Percentiles rank a stretch among this genome's conserved stretches.
Conservation (phyloP, 2,113 vertebrate genomes). For the Catagonus wagneri region DNA sequence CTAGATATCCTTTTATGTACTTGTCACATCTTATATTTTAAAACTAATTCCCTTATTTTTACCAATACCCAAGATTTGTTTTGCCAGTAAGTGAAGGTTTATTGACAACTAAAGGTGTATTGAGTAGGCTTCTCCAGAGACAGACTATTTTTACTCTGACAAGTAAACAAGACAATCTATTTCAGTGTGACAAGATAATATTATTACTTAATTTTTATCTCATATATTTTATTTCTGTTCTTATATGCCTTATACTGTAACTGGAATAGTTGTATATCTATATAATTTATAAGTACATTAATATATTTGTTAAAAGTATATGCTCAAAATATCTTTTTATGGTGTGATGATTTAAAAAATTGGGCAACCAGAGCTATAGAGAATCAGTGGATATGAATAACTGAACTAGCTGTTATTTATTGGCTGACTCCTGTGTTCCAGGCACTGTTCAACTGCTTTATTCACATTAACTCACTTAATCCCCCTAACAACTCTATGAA, state of each 20-base stretch:
- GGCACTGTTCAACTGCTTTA: neutral
- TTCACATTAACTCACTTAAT: neutral
- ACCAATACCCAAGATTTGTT: neutral
- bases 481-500: neutral
- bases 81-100: neutral
- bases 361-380: neutral
- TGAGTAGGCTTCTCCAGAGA: neutral
- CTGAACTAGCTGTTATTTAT: neutral
- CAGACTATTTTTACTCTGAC: neutral
- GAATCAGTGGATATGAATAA: neutral
- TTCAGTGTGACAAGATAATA: constrained; percentile 22
- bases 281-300: neutral
- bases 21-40: neutral
- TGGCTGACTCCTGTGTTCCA: neutral
- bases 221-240: constrained; percentile 16
- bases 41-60: constrained; percentile 34
- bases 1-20: neutral
- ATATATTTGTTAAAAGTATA: neutral
- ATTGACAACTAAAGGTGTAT: neutral
- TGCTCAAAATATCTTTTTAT: constrained; percentile 50
- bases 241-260: constrained; percentile 1
- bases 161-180: neutral
- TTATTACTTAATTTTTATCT: constrained; percentile 3
- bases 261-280: neutral
- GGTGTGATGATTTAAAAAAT: neutral